Conservation (phyloP, 2,888 invertebrate genomes). For the Ophonus ardosiacus region DNA sequence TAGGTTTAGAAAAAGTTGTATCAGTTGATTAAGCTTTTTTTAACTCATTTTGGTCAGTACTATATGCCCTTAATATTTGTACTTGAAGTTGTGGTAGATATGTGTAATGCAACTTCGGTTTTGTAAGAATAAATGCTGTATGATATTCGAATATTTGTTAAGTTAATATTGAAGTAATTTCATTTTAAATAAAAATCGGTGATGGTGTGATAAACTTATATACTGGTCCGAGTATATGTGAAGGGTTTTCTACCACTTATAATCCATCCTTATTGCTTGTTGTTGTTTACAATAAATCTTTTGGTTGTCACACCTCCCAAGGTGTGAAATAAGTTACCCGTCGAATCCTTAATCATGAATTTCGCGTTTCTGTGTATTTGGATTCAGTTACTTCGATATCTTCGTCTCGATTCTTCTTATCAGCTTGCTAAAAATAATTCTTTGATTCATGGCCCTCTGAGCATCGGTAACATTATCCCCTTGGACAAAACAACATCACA, state of each 20-base stretch:
- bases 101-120: no score
- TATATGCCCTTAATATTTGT: no score
- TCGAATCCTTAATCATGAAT: slow-evolving; percentile 22
- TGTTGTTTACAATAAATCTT: slow-evolving; percentile 14
- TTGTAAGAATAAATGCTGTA: no score
- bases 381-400: slow-evolving; percentile 16
- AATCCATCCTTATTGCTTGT: not conserved
- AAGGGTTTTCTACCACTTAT: not conserved
- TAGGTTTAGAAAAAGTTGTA: no score
- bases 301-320: slow-evolving; percentile 12
- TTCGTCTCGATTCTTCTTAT: slow-evolving; percentile 30
- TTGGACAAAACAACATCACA: slow-evolving; percentile 60
- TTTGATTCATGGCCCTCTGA: slow-evolving; percentile 61
- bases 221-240: no score
- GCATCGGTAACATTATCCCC: slow-evolving; percentile 60
- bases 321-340: slow-evolving; percentile 19
- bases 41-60: no score
- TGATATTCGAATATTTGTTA: no score
- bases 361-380: slow-evolving; percentile 23
- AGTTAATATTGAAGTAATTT: no score
- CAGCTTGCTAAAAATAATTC: slow-evolving; percentile 57
- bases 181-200: no score
- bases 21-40: no score
- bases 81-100: no score
- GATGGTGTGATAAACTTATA: no score